Conservation (phyloP, 1,140 invertebrate genomes). For the Caenorhabditis tropicalis region DNA sequence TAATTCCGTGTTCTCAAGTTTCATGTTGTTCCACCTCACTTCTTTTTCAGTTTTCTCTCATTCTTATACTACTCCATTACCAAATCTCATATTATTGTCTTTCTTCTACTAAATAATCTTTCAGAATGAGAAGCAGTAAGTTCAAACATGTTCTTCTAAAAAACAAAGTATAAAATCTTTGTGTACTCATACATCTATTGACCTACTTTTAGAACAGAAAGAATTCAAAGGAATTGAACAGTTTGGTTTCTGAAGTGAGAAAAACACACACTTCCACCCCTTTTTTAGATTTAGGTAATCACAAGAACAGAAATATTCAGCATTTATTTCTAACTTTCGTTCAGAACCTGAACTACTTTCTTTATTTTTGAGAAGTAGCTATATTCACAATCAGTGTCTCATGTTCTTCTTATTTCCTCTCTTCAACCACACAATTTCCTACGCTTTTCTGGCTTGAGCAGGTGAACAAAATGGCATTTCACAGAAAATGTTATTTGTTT, state of each 20-base stretch:
- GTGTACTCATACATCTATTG: slow-evolving; percentile 1
- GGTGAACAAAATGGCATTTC: too few relatives aligned
- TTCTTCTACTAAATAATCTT: not conserved
- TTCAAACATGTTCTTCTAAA: not conserved
- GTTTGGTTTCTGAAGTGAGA: not conserved
- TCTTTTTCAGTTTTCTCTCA: slow-evolving; percentile 10
- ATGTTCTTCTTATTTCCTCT: too few relatives aligned
- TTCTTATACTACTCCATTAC: slow-evolving; percentile 24
- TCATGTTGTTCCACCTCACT: slow-evolving; percentile 13
- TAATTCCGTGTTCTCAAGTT: slow-evolving; percentile 42
- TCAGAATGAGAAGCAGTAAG: slow-evolving; percentile 30
- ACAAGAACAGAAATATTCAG: too few relatives aligned
- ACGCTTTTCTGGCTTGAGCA: too few relatives aligned
- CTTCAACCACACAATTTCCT: too few relatives aligned
- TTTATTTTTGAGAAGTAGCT: too few relatives aligned
- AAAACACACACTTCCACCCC: too few relatives aligned
- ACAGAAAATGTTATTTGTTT: too few relatives aligned
- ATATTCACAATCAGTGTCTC: too few relatives aligned
- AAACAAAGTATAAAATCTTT: not conserved
- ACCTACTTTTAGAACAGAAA: not conserved
- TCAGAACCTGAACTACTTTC: too few relatives aligned
- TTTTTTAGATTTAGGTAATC: not conserved
- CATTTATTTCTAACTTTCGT: too few relatives aligned
- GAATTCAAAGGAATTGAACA: not conserved
- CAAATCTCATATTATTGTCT: not conserved